phyloP scores from a whole-genome alignment of 2,888 invertebrate species.

The Nymphalis c-album region DNA sequence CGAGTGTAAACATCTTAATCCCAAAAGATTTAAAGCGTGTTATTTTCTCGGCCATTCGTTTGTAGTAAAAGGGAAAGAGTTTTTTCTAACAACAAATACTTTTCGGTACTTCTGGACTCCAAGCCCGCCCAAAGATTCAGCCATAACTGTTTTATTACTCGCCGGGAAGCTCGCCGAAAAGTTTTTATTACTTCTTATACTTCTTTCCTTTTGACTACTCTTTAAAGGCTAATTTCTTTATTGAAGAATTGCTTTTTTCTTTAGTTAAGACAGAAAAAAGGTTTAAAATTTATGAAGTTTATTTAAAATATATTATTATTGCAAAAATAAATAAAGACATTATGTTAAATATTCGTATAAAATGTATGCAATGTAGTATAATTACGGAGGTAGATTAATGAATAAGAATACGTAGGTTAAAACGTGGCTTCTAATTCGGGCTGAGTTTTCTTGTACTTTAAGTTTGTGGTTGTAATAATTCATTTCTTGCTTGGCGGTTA shows the following conservation, averaged over 20 bases:
- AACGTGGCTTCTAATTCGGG: too few relatives aligned
- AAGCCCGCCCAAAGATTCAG: slow-evolving; percentile 53
- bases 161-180: slow-evolving; percentile 51
- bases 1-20: slow-evolving; percentile 40
- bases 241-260: not conserved
- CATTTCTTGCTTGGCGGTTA: too few relatives aligned
- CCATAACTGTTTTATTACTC: slow-evolving; percentile 69
- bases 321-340: not conserved
- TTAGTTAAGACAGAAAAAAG: not conserved
- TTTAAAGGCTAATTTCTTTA: slow-evolving; percentile 25
- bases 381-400: too few relatives aligned
- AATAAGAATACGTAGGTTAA: too few relatives aligned
- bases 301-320: not conserved
- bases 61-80: slow-evolving; percentile 43
- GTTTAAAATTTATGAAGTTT: slow-evolving; percentile 17
- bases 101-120: slow-evolving; percentile 42
- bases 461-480: too few relatives aligned
- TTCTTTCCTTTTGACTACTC: slow-evolving; percentile 41
- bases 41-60: slow-evolving; percentile 45
- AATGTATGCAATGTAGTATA: too few relatives aligned
- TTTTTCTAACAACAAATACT: slow-evolving; percentile 44
- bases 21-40: slow-evolving; percentile 45
- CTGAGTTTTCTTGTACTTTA: too few relatives aligned
- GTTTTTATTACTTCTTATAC: slow-evolving; percentile 43
- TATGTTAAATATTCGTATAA: too few relatives aligned